Base-by-base conservation (phyloP, 2,113 vertebrate species). In the Percina caprodes region DNA sequence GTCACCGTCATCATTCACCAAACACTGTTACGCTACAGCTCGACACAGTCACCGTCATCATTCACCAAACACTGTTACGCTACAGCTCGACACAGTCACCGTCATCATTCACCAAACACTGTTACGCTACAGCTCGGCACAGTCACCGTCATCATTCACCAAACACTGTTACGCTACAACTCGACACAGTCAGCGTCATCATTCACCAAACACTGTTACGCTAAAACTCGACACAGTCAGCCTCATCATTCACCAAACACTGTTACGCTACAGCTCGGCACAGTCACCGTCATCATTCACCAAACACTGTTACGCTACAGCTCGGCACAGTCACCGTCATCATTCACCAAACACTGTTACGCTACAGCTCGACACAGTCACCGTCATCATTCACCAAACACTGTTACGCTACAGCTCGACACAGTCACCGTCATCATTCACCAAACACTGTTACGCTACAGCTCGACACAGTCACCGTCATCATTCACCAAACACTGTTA, bases 401-500 rank as follows among this genome's bases (percentile, higher is more conserved):
- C 18, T n/a, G 24, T 30, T 30, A 30, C 26, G 3, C 26, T 30
- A 30, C 26, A 30, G 35, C 35, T 35, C 33, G 6, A 35, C 33
- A 35, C 48, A n/a, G 42, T 30, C 26, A n/a, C n/a, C n/a, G n/a
- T n/a, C n/a, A 30, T 30, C 26, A 30, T 30, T 10, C 70, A 79
- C 79, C 51, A 15, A 77, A 16, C 66, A 18, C 16, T 21, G 24
- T 30, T 30, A 30, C 26, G 3, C 26, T 30, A 30, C 26, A 30
- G 35, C 35, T 35, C 33, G 6, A 35, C 33, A 35, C 48, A 24
- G 42, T n/a, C n/a, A n/a, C n/a, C n/a, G n/a, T n/a, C n/a, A n/a
- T n/a, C n/a, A n/a, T n/a, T 10, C 70, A 79, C 79, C 51, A 15
- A 77, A 16, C 66, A 18, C 16, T n/a, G 24, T n/a, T n/a, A n/a